Base-by-base conservation (phyloP, 1,140 invertebrate species). In the Orchesella cincta region DNA sequence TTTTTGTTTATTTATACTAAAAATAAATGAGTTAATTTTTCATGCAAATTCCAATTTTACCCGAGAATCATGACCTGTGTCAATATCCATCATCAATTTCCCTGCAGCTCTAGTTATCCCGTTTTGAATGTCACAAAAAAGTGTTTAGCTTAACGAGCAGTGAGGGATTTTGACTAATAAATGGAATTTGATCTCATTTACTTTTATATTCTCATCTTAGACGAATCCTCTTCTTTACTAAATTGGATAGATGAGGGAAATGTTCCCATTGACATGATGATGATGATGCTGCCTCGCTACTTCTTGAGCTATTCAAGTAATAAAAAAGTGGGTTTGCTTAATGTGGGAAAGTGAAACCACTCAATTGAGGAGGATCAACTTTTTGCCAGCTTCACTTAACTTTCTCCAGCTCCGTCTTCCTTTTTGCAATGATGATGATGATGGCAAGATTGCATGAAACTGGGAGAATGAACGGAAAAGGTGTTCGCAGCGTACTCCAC, bases 161-260 rank as follows among this genome's bases (percentile, higher is more conserved):
- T 26, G 46, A 73, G 71, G 34, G 36, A 28, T 51, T 73, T 28
- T n/a, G 1, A 14, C 39, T 73, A 73, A 73, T 73, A 73, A 73
- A 73, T 73, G 39, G 71, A 73, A 73, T 39, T 73, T 73, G 2
- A 46, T 73, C 71, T 73, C 71, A 73, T 73, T 73, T 73, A 51
- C 26, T 26, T 36, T 36, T 46, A 46, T n/a, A n/a, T n/a, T n/a
- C n/a, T n/a, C n/a, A n/a, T n/a, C n/a, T n/a, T n/a, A n/a, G n/a
- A n/a, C n/a, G n/a, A n/a, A n/a, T n/a, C n/a, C n/a, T n/a, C n/a
- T n/a, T n/a, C n/a, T 73, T 73, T 12, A 46, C 71, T 2, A 73
- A 46, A 73, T 73, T 73, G 39, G 23, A 73, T 73, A 35, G 35
- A 36, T 46, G 18, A 5, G 23, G 23, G 5, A 31, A 23, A 64